Evolutionary conservation across 1,140 invertebrate species (phyloP), one percentile per base, ranked within the genome.

Genomic region (Wasmannia auropunctata): DNA sequence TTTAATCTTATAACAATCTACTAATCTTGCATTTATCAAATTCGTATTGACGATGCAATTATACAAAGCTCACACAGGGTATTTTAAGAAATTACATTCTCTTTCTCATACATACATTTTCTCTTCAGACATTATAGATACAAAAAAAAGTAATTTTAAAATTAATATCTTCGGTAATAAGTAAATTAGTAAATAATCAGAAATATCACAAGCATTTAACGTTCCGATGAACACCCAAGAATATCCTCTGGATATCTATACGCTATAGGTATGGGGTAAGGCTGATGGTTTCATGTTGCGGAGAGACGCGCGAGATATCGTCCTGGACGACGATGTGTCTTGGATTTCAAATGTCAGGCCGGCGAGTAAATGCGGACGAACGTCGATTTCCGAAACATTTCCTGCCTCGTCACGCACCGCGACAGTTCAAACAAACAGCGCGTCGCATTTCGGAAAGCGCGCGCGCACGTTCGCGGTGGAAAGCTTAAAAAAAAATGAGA

Each of bases 391-490:
- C 87, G 84, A 90, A 91, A 90, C 89, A 80, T 91, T 93, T 93
- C 92, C 92, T 91, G 91, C 85, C 88, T 43, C 86, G 89, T 92
- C 90, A 92, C 84, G 88, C 70, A 40, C 72, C 62, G 81, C 67
- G 93, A 95, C 93, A 93, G 92, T 77, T 91, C 90, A 94, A 95
- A 95, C 91, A 95, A 95, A 94, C 93, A 91, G 28, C 49, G 85
- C 72, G 91, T 94, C 94, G 89, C 75, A n/a, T 60, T 34, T 56
- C 75, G 69, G 79, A 60, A 89, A 77, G 74, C 74, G 70, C 43
- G 70, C 43, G 54, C 70, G 65, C 46, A n/a, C 14, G 77, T 16
- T 43, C 62, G 62, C 34, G 63, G 49, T 58, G 58, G 43, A 85
- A 77, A 77, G 81, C 74, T 37, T 25, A 28, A 77, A 83, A 80